Conservation (phyloP, 2,888 invertebrate genomes). For the Morpho achilles region DNA sequence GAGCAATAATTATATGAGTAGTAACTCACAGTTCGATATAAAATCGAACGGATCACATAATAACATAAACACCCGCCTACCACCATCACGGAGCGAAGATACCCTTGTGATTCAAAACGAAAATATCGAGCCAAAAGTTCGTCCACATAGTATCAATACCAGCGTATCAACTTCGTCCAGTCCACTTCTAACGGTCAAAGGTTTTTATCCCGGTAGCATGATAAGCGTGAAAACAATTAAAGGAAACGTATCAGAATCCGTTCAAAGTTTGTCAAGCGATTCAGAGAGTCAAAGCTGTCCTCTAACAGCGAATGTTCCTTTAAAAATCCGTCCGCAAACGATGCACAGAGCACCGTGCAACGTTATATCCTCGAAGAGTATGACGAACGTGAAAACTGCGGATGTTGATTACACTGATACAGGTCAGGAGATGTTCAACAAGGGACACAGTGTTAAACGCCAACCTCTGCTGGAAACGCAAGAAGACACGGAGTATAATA, state of each 20-base stretch:
- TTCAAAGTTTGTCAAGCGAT: constrained; percentile 83
- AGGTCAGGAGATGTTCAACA: constrained; percentile 55
- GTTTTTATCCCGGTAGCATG: constrained; percentile 81
- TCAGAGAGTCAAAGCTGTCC: constrained; percentile 80
- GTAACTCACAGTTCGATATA: constrained; percentile 67
- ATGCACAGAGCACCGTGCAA: constrained; percentile 55
- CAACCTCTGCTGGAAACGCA: constrained; percentile 69
- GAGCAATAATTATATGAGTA: constrained; percentile 61
- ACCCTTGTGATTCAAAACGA: constrained; percentile 78
- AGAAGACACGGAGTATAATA: constrained; percentile 68
- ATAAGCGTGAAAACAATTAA: constrained; percentile 81
- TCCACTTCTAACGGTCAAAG: constrained; percentile 82
- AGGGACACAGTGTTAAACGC: constrained; percentile 62
- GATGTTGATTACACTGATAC: constrained; percentile 67
- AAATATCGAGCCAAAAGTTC: constrained; percentile 65
- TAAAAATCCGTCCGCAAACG: constrained; percentile 74
- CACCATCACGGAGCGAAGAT: constrained; percentile 90
- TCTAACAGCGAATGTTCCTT: constrained; percentile 67
- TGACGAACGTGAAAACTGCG: constrained; percentile 80
- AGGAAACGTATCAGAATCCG: constrained; percentile 81
- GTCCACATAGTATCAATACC: constrained; percentile 78
- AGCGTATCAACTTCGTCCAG: constrained; percentile 84
- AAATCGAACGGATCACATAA: constrained; percentile 61
- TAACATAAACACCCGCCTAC: constrained; percentile 77
- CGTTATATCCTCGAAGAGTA: constrained; percentile 80